A percentile compares a stretch with the other conserved stretches of the same genome.
These are phyloP conservation scores for Carcharodon carcharias DNA, from an alignment of 2,797 vertebrate genomes.

Conservation along the genomic window DNA sequence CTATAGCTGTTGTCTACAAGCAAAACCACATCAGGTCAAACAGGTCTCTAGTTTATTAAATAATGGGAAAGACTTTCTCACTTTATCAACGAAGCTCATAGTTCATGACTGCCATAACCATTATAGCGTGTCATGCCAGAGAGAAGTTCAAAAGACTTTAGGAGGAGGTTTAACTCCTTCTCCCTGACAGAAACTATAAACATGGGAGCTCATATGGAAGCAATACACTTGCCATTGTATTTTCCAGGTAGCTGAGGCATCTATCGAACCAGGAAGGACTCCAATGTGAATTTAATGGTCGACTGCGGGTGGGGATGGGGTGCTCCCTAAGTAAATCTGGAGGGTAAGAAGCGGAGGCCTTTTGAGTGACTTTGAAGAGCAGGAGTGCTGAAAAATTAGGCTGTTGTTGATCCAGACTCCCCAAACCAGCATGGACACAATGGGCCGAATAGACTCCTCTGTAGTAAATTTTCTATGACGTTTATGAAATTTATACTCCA, in stretches of 20 bases:
- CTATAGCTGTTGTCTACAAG: neutral
- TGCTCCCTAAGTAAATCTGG: neutral
- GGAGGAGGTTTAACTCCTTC: neutral
- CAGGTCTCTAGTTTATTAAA: neutral
- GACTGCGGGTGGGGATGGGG: no score
- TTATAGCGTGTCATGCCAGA: neutral
- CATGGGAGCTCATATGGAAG: neutral
- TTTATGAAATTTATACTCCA: neutral
- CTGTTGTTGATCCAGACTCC: neutral
- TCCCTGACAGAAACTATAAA: neutral
- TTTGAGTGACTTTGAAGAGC: neutral
- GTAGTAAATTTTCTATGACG: no score
- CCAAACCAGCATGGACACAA: no score
- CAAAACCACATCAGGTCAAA: neutral
- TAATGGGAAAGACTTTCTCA: neutral
- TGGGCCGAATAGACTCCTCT: no score
- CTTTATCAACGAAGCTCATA: neutral
- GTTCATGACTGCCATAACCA: neutral
- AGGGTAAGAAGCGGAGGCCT: neutral
- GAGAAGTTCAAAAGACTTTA: neutral
- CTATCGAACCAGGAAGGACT: neutral
- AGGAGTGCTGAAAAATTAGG: neutral
- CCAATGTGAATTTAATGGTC: neutral
- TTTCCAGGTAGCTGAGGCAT: neutral
- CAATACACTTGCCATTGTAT: neutral